These are phyloP conservation scores for Cherax quadricarinatus DNA, from an alignment of 1,140 invertebrate genomes.

Conservation along the genomic window DNA sequence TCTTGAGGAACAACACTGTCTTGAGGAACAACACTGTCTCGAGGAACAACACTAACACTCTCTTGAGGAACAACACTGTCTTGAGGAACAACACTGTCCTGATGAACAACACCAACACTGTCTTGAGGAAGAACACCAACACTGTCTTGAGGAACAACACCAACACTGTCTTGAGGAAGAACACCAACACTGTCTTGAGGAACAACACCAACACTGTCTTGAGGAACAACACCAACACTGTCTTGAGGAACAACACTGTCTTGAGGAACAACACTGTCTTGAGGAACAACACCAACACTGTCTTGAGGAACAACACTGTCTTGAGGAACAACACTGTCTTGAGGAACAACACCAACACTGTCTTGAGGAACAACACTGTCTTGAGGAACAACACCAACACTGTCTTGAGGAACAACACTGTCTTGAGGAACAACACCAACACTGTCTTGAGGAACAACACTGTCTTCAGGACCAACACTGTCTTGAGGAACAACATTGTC, in stretches of 20 bases:
- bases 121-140: neutral
- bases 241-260: neutral
- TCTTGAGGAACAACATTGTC: neutral
- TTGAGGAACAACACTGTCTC: neutral
- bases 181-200: too few species aligned
- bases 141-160: neutral
- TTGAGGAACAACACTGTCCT: neutral
- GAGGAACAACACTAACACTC: neutral
- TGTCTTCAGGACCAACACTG: neutral
- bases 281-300: too few species aligned
- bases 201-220: neutral
- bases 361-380: too few species aligned
- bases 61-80: neutral
- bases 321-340: neutral
- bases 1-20: neutral
- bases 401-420: neutral
- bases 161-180: too few species aligned
- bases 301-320: neutral
- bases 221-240: neutral
- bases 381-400: neutral
- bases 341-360: neutral
- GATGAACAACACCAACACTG: neutral
- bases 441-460: neutral
- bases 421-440: neutral
- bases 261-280: neutral